Evolutionary conservation across 2,113 vertebrate species (phyloP), one percentile per base, ranked within the genome.

Genomic region (Campylomormyrus numenius): DNA sequence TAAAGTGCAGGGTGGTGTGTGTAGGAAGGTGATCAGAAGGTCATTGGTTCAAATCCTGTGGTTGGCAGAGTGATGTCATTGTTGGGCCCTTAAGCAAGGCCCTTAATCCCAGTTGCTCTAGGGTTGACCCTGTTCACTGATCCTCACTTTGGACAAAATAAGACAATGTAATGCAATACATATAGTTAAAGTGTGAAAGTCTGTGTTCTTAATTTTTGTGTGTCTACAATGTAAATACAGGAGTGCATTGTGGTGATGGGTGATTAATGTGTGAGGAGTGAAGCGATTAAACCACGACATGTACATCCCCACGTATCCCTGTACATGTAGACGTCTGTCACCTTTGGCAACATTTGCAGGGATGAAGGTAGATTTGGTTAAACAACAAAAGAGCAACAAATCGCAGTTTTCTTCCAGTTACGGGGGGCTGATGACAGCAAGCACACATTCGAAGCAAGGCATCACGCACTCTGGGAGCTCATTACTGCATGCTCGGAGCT

Each of bases 391-490:
- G 39, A 62, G 91, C 90, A 77, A 77, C 35, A 89, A 86, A 31
- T 88, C 84, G 80, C 90, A 53, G 89, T 85, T 90, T 91, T 92
- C 45, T 90, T 80, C 89, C 87, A 91, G 87, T 89, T 91, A 91
- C 74, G 45, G 15, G 58, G 50, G 84, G 19, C 92, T 91, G 90
- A 91, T 50, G 85, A 53, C 31, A 48, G 89, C 89, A 83, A 88
- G 90, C 83, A 89, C 90, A 89, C 93, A 84, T 85, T 80, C 27
- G 52, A 53, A 35, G 91, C 93, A 93, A 93, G 90, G 92, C 93
- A 93, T 90, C 91, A 50, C 90, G 94, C 94, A 94, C 94, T 95
- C 92, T 93, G 95, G 95, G 95, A 95, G 94, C 95, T 95, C 94
- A 95, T 96, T 96, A 96, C 92, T 48, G 93, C 88, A 91, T 90